Percentiles rank a stretch among this genome's conserved stretches.
phyloP scores from a whole-genome alignment of 2,113 vertebrate species.

The Rostratula benghalensis region DNA sequence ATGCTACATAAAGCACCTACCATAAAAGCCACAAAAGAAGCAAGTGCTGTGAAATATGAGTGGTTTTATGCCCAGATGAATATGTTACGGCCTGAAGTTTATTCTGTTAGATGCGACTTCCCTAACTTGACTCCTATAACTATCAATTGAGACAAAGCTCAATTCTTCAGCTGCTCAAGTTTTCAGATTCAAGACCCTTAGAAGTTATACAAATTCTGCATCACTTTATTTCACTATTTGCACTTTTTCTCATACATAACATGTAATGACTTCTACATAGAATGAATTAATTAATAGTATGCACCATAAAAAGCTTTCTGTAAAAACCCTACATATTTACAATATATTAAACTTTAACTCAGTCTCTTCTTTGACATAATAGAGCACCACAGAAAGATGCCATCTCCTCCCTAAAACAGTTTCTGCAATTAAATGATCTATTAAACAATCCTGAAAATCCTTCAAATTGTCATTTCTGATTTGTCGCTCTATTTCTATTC shows the following conservation, averaged over 20 bases:
- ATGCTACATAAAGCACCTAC: neutral
- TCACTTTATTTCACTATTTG: neutral
- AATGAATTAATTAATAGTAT: neutral
- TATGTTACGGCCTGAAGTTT: neutral
- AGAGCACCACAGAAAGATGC: conserved; percentile 5
- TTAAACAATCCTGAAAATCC: conserved; percentile 44
- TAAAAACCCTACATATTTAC: neutral
- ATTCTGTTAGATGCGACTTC: neutral
- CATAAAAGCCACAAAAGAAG: neutral
- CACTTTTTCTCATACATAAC: neutral
- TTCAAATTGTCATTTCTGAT: conserved; percentile 27
- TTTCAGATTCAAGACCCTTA: neutral
- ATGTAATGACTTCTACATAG: neutral
- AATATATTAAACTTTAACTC: neutral
- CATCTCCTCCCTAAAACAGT: conserved; percentile 6
- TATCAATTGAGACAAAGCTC: neutral
- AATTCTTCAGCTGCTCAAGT: neutral
- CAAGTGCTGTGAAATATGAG: neutral
- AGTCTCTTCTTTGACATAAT: conserved; percentile 12
- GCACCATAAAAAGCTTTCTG: neutral
- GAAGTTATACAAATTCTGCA: neutral
- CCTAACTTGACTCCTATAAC: neutral
- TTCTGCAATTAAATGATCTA: neutral
- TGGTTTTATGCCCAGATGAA: neutral
- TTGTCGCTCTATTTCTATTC: conserved; percentile 19